These are phyloP conservation scores for Cephus runcator DNA, from an alignment of 2,888 invertebrate species.

Conservation along the genomic window DNA sequence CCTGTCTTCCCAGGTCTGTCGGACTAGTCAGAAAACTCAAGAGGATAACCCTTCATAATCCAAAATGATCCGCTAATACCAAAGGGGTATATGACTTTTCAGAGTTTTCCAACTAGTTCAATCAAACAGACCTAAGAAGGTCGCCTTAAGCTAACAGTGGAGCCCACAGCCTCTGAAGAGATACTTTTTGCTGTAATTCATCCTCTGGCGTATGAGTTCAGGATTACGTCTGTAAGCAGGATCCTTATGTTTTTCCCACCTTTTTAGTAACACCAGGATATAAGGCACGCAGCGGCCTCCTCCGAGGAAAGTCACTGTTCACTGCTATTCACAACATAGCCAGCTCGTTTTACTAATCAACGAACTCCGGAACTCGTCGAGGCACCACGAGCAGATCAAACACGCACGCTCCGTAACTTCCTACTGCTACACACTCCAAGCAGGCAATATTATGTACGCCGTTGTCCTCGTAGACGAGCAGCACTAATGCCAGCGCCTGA, in stretches of 20 bases:
- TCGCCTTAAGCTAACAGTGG: neutral
- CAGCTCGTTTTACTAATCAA: neutral
- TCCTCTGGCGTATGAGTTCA: neutral
- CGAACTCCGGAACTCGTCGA: neutral
- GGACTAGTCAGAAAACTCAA: neutral
- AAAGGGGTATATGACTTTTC: neutral
- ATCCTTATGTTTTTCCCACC: neutral
- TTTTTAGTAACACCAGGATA: neutral
- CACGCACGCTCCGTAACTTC: neutral
- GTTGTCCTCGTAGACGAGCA: neutral
- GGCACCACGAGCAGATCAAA: neutral
- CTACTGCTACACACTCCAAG: neutral
- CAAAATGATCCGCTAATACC: neutral
- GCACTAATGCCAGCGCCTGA: neutral
- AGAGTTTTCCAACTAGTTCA: neutral
- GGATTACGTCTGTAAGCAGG: neutral
- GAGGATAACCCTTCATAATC: neutral
- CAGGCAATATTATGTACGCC: neutral
- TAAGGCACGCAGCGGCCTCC: neutral
- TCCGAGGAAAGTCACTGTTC: neutral
- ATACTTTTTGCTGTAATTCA: neutral
- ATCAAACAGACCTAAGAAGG: neutral
- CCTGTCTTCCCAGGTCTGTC: slow-evolving; percentile 10
- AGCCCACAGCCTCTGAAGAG: neutral
- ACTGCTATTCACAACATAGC: neutral